These are phyloP conservation scores for Drosophila sordidula DNA, from an alignment of 2,888 invertebrate genomes.

Conservation along the genomic window DNA sequence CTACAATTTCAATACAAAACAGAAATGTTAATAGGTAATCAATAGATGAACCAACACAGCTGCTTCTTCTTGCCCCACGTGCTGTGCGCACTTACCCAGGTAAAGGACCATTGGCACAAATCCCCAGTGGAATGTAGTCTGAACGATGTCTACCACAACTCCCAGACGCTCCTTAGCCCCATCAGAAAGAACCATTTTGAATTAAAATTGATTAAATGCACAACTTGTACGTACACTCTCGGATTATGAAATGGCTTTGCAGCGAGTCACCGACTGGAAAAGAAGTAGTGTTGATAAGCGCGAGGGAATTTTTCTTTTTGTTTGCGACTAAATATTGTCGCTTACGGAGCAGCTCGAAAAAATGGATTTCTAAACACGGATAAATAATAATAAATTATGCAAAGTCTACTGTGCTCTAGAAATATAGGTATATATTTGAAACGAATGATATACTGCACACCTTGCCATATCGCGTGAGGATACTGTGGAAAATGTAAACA, in stretches of 20 bases:
- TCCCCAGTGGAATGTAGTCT: conserved; percentile 89
- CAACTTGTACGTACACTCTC: conserved; percentile 18
- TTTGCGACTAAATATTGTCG: neutral
- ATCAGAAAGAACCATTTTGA: conserved; percentile 84
- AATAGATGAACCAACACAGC: conserved; percentile 20
- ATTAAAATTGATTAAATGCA: conserved; percentile 25
- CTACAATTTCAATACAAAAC: conserved; percentile 84
- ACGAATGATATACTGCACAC: neutral
- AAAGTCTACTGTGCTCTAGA: conserved; percentile 10
- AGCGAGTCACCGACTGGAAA: conserved; percentile 25
- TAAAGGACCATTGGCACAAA: conserved; percentile 90
- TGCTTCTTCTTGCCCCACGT: conserved; percentile 52
- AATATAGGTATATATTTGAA: neutral
- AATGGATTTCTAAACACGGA: neutral
- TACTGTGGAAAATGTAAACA: conserved; percentile 41
- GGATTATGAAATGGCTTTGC: conserved; percentile 47
- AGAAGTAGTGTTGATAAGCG: conserved; percentile 50
- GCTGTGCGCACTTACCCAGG: conserved; percentile 86
- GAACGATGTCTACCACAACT: conserved; percentile 87
- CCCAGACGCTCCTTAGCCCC: conserved; percentile 88
- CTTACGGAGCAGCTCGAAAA: conserved; percentile 16
- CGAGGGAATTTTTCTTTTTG: neutral
- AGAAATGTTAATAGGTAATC: conserved; percentile 25
- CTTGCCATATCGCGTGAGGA: conserved; percentile 1
- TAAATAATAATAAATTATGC: no score